Conservation (phyloP, 1,140 invertebrate genomes). For the Drosophila jambulina region DNA sequence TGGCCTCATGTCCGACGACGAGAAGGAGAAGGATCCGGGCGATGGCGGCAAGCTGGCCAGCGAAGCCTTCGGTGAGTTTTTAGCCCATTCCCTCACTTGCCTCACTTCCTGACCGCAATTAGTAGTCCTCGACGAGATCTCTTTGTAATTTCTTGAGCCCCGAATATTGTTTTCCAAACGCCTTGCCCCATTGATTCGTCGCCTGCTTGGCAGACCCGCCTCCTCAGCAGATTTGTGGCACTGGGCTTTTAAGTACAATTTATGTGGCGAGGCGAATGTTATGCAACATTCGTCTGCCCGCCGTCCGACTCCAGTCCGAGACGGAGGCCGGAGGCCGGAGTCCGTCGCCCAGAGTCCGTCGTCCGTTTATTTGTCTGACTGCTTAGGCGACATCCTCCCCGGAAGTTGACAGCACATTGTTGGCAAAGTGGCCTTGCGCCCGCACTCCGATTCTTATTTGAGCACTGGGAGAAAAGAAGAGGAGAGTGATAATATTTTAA, state of each 20-base stretch:
- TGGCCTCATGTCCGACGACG: constrained; percentile 93
- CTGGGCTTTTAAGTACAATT: constrained; percentile 83
- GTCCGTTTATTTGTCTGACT: constrained; percentile 79
- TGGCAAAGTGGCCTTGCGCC: constrained; percentile 82
- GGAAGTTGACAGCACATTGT: constrained; percentile 83
- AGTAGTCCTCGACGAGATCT: constrained; percentile 32
- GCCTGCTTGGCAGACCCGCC: constrained; percentile 38
- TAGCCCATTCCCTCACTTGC: no score
- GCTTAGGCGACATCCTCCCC: constrained; percentile 79
- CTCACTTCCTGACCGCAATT: constrained; percentile 45
- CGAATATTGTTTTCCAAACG: constrained; percentile 55
- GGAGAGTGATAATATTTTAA: no score
- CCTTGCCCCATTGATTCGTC: constrained; percentile 54
- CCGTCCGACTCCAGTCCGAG: constrained; percentile 8
- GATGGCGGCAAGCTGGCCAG: constrained; percentile 85
- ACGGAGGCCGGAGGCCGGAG: constrained; percentile 16
- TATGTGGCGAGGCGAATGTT: constrained; percentile 83
- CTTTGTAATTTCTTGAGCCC: constrained; percentile 40
- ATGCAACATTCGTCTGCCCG: constrained; percentile 71
- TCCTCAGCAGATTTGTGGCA: constrained; percentile 69
- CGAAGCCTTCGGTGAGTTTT: constrained; percentile 62
- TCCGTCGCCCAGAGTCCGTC: constrained; percentile 43
- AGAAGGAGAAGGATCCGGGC: constrained; percentile 90
- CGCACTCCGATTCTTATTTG: constrained; percentile 41
- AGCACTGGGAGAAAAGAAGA: constrained; percentile 2